Conservation (phyloP, 2,113 vertebrate genomes). For the Bothrops jararaca region DNA sequence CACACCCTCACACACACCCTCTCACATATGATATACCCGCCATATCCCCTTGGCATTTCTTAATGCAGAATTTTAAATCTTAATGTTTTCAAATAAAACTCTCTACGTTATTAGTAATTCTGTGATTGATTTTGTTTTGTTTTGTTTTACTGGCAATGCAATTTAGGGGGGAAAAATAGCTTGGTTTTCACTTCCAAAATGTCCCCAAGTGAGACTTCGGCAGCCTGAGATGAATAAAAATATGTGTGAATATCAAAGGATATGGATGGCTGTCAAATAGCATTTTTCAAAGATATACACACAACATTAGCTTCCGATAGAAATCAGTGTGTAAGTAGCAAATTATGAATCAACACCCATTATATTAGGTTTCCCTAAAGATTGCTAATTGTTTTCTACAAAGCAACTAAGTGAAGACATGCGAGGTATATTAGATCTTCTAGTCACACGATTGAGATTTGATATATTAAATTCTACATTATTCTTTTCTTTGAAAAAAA, state of each 20-base stretch:
- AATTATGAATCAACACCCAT: rapidly evolving
- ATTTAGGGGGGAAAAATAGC: background rate
- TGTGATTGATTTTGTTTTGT: conserved; percentile 28
- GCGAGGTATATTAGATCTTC: background rate
- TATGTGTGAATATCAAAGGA: background rate
- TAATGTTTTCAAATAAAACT: background rate
- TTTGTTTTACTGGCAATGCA: background rate
- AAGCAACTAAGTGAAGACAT: background rate
- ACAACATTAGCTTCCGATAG: background rate
- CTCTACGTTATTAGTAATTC: conserved; percentile 19
- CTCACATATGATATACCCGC: background rate
- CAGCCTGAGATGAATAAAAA: conserved; percentile 8
- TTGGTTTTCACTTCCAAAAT: conserved; percentile 16
- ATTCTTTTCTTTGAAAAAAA: background rate
- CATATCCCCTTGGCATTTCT: conserved; percentile 50
- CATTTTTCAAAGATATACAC: background rate
- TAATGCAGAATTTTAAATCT: background rate
- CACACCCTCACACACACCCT: background rate
- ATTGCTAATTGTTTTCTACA: background rate
- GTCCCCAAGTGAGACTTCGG: background rate
- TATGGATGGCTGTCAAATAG: background rate
- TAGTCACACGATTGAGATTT: background rate
- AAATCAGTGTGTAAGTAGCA: background rate
- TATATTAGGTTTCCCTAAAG: background rate
- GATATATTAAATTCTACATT: background rate